Percentiles rank a stretch among this genome's conserved stretches.
These are phyloP conservation scores for Myzus persicae DNA, from an alignment of 1,140 invertebrate genomes.

Conservation along the genomic window DNA sequence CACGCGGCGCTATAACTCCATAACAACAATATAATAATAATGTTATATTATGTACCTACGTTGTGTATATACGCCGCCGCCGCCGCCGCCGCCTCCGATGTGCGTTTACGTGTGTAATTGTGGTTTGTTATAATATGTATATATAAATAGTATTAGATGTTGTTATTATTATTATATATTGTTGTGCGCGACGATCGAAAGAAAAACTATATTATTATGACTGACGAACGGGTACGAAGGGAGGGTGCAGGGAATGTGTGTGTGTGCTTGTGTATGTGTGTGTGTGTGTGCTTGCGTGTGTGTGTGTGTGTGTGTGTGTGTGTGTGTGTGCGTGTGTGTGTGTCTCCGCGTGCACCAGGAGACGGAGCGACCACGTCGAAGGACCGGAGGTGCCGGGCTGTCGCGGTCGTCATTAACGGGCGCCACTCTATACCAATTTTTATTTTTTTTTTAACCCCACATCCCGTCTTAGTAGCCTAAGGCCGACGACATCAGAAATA, in stretches of 20 bases:
- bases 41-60: background rate
- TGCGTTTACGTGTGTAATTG: background rate
- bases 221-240: background rate
- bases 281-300: background rate
- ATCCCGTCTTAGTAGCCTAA: background rate
- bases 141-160: background rate
- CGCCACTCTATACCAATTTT: background rate
- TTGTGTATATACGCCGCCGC: background rate
- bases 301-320: background rate
- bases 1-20: background rate
- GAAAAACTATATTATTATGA: conserved; percentile 16
- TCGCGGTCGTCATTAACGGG: conserved; percentile 28
- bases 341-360: background rate
- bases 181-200: background rate
- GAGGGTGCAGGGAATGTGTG: background rate
- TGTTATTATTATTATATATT: conserved; percentile 1
- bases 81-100: background rate
- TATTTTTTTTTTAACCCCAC: background rate
- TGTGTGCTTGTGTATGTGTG: background rate
- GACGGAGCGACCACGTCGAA: background rate
- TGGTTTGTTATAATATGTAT: background rate
- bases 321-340: background rate
- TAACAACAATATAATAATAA: background rate
- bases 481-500: background rate
- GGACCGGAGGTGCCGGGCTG: background rate